These are phyloP conservation scores for Plectrocnemia conspersa DNA, from an alignment of 1,140 invertebrate genomes.

Conservation along the genomic window DNA sequence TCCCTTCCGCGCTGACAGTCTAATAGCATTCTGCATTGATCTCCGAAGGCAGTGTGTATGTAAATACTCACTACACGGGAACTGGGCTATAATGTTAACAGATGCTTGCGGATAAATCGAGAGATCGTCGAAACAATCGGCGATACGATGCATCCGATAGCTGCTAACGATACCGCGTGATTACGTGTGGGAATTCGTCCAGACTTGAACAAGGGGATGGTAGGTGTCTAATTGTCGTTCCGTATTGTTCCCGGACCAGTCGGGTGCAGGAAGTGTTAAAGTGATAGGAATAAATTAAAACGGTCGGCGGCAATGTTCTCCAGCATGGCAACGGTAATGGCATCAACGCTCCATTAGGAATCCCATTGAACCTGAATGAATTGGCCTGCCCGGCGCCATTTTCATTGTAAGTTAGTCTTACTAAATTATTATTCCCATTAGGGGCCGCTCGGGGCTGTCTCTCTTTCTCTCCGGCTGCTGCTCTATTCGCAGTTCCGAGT, in stretches of 20 bases:
- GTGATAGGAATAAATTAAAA: slow-evolving; percentile 33
- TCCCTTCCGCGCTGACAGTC: slow-evolving; percentile 23
- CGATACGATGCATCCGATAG: no score
- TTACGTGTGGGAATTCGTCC: no score
- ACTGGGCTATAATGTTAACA: no score
- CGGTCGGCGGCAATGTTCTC: slow-evolving; percentile 19
- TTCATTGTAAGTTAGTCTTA: slow-evolving; percentile 30
- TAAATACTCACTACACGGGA: no score
- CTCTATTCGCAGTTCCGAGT: no score
- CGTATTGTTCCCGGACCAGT: no score
- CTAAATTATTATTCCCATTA: slow-evolving; percentile 34
- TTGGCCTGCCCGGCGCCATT: slow-evolving; percentile 32
- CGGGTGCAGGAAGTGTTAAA: slow-evolving; percentile 23
- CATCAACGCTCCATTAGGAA: slow-evolving; percentile 35
- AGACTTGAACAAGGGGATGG: no score
- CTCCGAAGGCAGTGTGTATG: slow-evolving; percentile 4
- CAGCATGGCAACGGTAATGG: slow-evolving; percentile 28
- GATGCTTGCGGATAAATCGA: no score
- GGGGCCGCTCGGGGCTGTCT: slow-evolving; percentile 10
- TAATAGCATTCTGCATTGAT: slow-evolving; percentile 31
- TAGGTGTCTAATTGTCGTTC: no score
- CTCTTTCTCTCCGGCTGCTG: no score
- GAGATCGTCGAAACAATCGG: no score
- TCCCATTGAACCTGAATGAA: slow-evolving; percentile 36
- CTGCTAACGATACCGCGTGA: no score